phyloP scores from a whole-genome alignment of 2,113 vertebrate species.

The Rhipidura dahli region DNA sequence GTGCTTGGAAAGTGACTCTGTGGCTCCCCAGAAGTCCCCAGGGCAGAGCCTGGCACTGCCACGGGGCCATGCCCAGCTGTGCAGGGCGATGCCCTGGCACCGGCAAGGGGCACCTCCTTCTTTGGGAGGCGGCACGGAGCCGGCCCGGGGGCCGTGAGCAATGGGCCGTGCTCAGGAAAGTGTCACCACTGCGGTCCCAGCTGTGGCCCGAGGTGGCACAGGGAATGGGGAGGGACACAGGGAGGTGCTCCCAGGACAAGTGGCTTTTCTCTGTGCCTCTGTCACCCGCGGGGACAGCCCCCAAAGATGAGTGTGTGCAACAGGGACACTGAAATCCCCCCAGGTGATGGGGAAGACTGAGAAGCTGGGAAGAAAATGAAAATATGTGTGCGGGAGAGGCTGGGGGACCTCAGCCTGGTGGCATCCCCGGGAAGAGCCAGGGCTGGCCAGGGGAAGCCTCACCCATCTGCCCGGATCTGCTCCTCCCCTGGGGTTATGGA shows the following conservation, averaged over 20 bases:
- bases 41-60: not conserved
- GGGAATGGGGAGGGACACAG: not conserved
- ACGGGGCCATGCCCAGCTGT: fast-evolving
- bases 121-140: not conserved
- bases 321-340: fast-evolving
- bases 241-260: not conserved
- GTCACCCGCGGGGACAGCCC: not conserved
- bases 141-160: fast-evolving
- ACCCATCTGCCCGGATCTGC: fast-evolving
- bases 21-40: not conserved
- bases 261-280: not conserved
- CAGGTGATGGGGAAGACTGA: not conserved
- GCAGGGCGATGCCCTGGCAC: not conserved
- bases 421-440: not conserved
- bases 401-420: not conserved
- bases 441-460: not conserved
- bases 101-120: not conserved
- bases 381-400: too few relatives aligned
- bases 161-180: fast-evolving
- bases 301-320: fast-evolving
- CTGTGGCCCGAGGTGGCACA: not conserved
- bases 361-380: not conserved
- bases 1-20: not conserved
- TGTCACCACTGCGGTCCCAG: not conserved
- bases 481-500: not conserved